Conservation (phyloP, 2,113 vertebrate genomes). For the Sula dactylatra region DNA sequence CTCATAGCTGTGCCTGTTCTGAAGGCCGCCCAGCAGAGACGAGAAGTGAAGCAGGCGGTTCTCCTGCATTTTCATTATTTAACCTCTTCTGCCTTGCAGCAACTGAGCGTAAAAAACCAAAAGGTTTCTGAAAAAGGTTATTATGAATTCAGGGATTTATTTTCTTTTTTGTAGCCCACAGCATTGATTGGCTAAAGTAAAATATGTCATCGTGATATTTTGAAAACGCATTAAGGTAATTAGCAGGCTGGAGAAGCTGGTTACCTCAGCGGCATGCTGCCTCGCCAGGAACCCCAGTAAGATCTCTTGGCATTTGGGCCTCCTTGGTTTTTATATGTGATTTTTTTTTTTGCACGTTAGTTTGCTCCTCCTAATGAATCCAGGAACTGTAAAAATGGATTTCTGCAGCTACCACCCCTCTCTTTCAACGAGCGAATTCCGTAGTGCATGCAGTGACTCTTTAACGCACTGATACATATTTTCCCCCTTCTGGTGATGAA, state of each 20-base stretch:
- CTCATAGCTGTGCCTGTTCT: background rate
- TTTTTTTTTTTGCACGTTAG: background rate
- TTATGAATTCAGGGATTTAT: background rate
- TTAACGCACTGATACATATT: background rate
- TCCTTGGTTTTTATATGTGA: background rate
- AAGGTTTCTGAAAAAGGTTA: background rate
- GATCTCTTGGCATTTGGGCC: background rate
- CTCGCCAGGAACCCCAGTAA: background rate
- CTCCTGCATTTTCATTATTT: background rate
- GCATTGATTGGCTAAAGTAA: background rate
- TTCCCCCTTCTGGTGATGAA: background rate
- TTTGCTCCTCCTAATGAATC: background rate
- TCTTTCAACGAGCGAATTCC: background rate
- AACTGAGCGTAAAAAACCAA: background rate
- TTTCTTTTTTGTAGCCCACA: background rate
- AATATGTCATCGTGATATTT: background rate
- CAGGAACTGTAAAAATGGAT: background rate
- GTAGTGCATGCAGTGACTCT: background rate
- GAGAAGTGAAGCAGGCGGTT: fast-evolving
- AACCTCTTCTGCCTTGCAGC: background rate
- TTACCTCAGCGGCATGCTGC: background rate
- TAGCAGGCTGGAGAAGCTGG: background rate
- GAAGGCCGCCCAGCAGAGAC: background rate
- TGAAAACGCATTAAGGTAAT: background rate
- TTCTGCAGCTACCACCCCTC: background rate